phyloP scores from a whole-genome alignment of 2,888 invertebrate genomes.

The Escarpia spicata region DNA sequence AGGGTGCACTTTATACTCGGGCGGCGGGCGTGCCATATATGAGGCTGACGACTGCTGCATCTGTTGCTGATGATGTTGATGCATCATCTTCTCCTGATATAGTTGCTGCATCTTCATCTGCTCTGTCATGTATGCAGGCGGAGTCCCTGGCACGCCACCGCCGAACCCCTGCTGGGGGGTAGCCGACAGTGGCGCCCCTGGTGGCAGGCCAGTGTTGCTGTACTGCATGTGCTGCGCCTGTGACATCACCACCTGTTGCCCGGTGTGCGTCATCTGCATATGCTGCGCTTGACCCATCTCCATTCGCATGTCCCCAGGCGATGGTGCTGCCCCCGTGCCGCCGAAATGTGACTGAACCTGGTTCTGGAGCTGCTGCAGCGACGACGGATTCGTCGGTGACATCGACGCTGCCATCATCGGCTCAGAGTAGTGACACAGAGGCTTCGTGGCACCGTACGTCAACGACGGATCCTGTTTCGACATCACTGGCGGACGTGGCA shows the following conservation, averaged over 20 bases:
- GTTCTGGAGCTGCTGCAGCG: constrained; percentile 60
- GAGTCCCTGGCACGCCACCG: background rate
- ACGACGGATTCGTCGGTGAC: constrained; percentile 32
- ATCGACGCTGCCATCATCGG: constrained; percentile 39
- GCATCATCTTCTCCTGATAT: constrained; percentile 33
- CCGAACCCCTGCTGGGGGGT: background rate
- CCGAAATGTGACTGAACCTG: constrained; percentile 75
- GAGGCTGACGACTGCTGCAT: constrained; percentile 44
- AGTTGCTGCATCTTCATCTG: constrained; percentile 43
- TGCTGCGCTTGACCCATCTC: constrained; percentile 86
- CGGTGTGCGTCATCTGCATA: constrained; percentile 65
- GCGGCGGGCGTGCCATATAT: constrained; percentile 76
- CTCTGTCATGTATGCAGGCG: constrained; percentile 13
- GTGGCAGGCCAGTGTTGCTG: background rate
- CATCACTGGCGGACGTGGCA: constrained; percentile 17
- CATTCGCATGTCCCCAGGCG: constrained; percentile 58
- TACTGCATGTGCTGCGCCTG: constrained; percentile 59
- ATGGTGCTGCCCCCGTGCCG: constrained; percentile 71
- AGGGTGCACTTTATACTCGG: constrained; percentile 77
- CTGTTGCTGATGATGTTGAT: constrained; percentile 23
- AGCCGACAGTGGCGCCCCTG: background rate
- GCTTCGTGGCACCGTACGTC: constrained; percentile 57
- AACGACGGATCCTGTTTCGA: constrained; percentile 36
- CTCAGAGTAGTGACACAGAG: constrained; percentile 57
- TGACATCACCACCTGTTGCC: constrained; percentile 50